Evolutionary conservation across 2,797 vertebrate genomes (phyloP).

Genomic region (Adrianichthys oophorus): DNA sequence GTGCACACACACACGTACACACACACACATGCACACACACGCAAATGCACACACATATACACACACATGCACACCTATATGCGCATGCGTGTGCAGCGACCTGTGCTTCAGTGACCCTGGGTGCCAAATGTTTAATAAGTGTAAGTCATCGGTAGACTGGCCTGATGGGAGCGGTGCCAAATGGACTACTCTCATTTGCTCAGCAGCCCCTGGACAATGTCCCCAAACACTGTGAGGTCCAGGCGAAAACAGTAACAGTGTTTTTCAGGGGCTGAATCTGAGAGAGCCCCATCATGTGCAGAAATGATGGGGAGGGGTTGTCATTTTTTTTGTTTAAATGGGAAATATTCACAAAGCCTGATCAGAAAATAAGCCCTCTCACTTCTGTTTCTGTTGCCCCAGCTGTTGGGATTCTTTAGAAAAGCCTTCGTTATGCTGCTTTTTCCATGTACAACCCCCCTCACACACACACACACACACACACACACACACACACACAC

Average conservation of each 20-base stretch:
- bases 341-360: constrained; percentile 26
- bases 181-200: constrained; percentile 62
- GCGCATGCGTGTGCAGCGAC: constrained; percentile 14
- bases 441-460: constrained; percentile 2
- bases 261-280: too few relatives aligned
- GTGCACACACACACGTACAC: too few relatives aligned
- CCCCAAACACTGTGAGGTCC: constrained; percentile 39
- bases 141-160: constrained; percentile 67
- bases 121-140: constrained; percentile 71
- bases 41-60: neutral
- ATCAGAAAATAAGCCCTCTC: constrained; percentile 24
- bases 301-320: constrained; percentile 29
- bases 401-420: constrained; percentile 30
- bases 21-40: neutral
- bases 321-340: constrained; percentile 32
- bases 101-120: constrained; percentile 35
- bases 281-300: constrained; percentile 3
- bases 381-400: constrained; percentile 34
- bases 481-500: too few relatives aligned
- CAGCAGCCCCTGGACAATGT: constrained; percentile 51
- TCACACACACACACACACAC: neutral
- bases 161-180: constrained; percentile 48
- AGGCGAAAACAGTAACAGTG: neutral
- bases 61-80: neutral
- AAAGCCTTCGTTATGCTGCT: constrained; percentile 16